These are phyloP conservation scores for Halcyon badia DNA, from an alignment of 2,797 vertebrate genomes.

Conservation along the genomic window DNA sequence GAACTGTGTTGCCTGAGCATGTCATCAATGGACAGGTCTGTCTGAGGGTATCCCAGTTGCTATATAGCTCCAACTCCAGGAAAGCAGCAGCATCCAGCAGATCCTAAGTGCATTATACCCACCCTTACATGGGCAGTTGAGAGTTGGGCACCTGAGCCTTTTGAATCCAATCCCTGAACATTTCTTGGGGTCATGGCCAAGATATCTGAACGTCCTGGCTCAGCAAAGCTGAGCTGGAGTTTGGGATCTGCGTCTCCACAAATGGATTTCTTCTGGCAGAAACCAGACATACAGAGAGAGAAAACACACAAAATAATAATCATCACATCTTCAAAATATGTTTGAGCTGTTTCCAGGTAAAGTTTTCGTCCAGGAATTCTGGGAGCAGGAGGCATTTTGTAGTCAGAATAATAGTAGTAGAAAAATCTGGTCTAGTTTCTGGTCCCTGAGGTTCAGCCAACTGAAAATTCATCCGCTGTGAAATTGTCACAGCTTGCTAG, in stretches of 20 bases:
- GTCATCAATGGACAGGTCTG: neutral
- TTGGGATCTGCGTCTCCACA: neutral
- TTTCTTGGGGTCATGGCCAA: neutral
- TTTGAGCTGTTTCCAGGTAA: conserved; percentile 6
- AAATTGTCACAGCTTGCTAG: neutral
- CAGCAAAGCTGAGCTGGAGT: neutral
- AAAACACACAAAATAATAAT: conserved; percentile 17
- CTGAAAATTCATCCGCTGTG: conserved; percentile 13
- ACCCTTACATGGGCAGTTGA: neutral
- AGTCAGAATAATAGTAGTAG: neutral
- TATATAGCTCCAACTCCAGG: neutral
- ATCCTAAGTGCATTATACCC: neutral
- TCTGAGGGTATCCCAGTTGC: neutral
- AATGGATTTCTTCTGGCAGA: neutral
- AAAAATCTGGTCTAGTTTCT: neutral
- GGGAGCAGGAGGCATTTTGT: neutral
- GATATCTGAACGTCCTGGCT: neutral
- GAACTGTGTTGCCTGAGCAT: neutral
- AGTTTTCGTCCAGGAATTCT: neutral
- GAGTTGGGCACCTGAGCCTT: neutral
- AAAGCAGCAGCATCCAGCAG: neutral
- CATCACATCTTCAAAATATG: neutral
- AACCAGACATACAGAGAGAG: neutral
- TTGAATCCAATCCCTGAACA: no score
- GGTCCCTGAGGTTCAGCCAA: neutral